A percentile compares a stretch with the other conserved stretches of the same genome.
Conservation (phyloP, 1,140 invertebrate genomes). For the Glossosoma conforme region DNA sequence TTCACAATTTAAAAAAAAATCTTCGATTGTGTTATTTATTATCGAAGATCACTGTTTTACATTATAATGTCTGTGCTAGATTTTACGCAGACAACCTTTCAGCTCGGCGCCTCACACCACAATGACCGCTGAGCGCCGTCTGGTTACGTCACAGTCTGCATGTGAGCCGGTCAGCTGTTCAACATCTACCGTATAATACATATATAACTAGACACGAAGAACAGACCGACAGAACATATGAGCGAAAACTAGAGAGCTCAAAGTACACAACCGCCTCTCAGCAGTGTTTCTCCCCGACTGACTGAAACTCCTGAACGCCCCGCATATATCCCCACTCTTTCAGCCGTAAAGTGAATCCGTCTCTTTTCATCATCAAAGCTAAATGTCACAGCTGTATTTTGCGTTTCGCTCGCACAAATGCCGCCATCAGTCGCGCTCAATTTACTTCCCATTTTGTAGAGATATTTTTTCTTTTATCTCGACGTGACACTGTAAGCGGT, state of each 20-base stretch:
- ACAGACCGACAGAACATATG: constrained; percentile 3
- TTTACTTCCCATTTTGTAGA: constrained; percentile 25
- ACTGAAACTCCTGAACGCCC: constrained; percentile 9
- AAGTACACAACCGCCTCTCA: not conserved
- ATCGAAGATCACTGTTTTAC: not conserved
- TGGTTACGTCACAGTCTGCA: constrained; percentile 13
- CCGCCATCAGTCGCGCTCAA: constrained; percentile 23
- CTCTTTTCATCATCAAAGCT: constrained; percentile 1
- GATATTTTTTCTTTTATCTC: constrained; percentile 21
- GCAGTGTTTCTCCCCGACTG: constrained; percentile 20
- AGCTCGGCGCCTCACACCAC: not conserved
- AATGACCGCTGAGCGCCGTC: constrained; percentile 12
- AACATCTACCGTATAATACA: constrained; percentile 9
- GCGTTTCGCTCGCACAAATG: constrained; percentile 7
- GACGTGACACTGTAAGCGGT: constrained; percentile 12
- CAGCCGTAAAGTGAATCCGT: not conserved
- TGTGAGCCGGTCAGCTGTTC: constrained; percentile 20
- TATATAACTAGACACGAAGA: constrained; percentile 7
- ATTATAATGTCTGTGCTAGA: no score
- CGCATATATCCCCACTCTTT: constrained; percentile 1
- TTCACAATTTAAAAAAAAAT: not conserved
- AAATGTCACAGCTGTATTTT: constrained; percentile 17
- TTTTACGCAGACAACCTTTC: not conserved
- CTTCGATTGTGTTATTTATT: not conserved
- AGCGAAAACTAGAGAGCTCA: not conserved